Percentiles rank a stretch among this genome's conserved stretches.
phyloP scores from a whole-genome alignment of 2,797 vertebrate genomes.

The Xenopus petersii region DNA sequence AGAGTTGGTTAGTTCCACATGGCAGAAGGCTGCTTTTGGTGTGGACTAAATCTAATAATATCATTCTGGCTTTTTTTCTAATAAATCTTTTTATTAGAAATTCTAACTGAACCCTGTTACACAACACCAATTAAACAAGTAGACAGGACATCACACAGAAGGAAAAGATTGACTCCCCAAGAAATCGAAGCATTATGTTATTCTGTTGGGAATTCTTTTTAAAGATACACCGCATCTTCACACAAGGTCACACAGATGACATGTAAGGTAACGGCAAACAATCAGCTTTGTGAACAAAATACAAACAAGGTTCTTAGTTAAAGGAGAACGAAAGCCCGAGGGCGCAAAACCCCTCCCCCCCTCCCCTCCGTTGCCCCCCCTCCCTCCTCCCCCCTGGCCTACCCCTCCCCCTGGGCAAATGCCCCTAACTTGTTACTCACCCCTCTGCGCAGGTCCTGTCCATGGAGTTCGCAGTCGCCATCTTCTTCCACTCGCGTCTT shows the following conservation, averaged over 20 bases:
- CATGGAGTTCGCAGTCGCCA: too few species aligned
- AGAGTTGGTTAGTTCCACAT: slow-evolving; percentile 23
- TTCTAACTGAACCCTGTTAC: slow-evolving; percentile 1
- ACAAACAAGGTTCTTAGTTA: too few species aligned
- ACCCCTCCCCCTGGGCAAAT: too few species aligned
- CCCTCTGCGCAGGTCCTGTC: too few species aligned
- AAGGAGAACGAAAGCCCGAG: too few species aligned
- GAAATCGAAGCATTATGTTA: background rate
- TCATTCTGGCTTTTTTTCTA: background rate
- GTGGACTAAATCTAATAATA: slow-evolving; percentile 7
- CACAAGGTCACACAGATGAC: background rate
- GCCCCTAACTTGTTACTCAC: too few species aligned
- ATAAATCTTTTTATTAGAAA: slow-evolving; percentile 3
- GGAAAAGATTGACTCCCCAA: background rate
- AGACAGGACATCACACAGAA: slow-evolving; percentile 1
- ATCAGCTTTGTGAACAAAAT: too few species aligned
- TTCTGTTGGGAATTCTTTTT: background rate
- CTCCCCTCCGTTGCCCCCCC: too few species aligned
- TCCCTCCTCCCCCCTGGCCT: too few species aligned
- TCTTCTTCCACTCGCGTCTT: too few species aligned
- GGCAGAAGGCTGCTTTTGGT: slow-evolving; percentile 8
- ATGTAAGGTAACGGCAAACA: too few species aligned
- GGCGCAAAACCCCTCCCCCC: too few species aligned
- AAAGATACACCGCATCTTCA: background rate
- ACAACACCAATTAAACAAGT: slow-evolving; percentile 8